Base-by-base conservation (phyloP, 2,888 invertebrate species). In the Monochamus alternatus region DNA sequence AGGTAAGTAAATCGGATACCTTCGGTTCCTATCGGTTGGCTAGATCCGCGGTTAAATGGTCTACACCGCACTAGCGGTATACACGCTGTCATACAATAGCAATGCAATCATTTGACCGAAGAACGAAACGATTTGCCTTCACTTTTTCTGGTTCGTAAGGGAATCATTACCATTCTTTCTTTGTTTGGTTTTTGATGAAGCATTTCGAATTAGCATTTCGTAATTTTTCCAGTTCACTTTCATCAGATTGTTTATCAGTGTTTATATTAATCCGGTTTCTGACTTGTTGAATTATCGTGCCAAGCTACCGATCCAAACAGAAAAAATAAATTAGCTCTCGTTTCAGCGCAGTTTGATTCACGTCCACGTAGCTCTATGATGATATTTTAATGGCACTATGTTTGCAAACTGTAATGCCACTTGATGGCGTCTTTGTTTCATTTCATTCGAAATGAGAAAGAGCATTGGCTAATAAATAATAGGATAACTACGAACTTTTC, bases 1-100 rank as follows among this genome's bases (percentile, higher is more conserved):
- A 75, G 75, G 72, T 74, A 70, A 73, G 70, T 74, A 66, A 59
- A 55, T 83, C 81, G 83, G 77, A 63, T 14, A 62, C 59, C 65
- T 65, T 82, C 83, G 81, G 78, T 32, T 52, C 63, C 70, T 75
- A 69, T 81, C 81, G 79, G 73, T 75, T 70, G 52, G 60, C 62
- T 66, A 52, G 65, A 69, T 77, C 14, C 69, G 51, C 69, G 52
- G 71, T 63, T 71, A 71, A 71, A 71, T 71, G 71, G 38, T 51
- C 63, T 71, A 69, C 59, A n/a, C 14, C n/a, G 14, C 3, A 55
- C 44, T 22, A 10, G 30, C 58, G 43, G 55, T 43, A 14, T 44
- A 64, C 44, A 58, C 58, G 30, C 8, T 14, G 4, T 0, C 14
- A 58, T 51, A 30, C 65, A 51, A 51, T 51, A 12, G 51, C 31